Conservation (phyloP, 2,113 vertebrate species). For the Turdus rufiventris region DNA sequence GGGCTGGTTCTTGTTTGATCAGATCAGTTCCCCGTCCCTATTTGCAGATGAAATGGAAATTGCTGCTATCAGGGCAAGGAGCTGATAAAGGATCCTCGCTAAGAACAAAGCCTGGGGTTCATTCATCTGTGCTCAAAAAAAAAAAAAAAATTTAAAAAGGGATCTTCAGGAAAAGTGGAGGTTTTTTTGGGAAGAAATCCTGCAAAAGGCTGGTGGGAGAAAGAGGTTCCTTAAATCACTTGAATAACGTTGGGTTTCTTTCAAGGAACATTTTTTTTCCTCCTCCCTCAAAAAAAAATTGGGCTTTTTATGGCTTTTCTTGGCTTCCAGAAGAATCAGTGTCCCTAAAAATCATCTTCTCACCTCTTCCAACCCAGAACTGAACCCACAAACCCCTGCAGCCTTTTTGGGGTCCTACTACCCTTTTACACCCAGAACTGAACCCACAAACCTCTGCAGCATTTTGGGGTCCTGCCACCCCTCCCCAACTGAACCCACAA, state of each 20-base stretch:
- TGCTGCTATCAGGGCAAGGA: neutral
- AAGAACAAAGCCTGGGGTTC: neutral
- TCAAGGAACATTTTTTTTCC: neutral
- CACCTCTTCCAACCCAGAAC: neutral
- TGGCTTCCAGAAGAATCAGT: neutral
- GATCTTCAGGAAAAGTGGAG: neutral
- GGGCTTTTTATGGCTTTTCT: neutral
- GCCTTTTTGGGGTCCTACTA: neutral
- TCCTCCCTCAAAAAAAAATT: rapidly evolving
- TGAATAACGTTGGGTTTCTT: neutral
- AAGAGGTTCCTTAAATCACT: neutral
- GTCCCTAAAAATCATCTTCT: too few species aligned
- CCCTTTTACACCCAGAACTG: neutral
- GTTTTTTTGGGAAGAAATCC: neutral
- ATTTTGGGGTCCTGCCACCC: neutral
- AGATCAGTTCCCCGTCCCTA: neutral
- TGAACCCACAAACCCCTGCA: neutral
- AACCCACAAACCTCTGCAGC: neutral
- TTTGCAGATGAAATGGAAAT: neutral
- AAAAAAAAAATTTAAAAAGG: neutral
- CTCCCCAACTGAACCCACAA: too few species aligned
- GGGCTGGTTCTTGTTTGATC: neutral
- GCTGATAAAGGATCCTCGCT: neutral
- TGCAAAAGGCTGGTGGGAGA: neutral
- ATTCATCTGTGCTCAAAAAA: neutral